Evolutionary conservation across 2,113 vertebrate genomes (phyloP).

Genomic region (Poecile atricapillus): DNA sequence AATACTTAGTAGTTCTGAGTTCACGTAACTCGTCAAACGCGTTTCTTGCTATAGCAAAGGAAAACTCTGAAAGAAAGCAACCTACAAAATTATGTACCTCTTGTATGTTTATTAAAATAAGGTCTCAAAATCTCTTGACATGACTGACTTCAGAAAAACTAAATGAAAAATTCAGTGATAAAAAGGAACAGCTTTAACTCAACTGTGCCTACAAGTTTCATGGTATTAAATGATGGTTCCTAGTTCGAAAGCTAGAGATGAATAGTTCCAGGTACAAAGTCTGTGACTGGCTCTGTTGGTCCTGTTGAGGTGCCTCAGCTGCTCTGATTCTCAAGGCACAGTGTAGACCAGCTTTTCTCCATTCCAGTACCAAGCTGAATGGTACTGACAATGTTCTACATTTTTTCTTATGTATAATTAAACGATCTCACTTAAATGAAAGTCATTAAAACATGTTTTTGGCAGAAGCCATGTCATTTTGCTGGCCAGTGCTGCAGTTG

Average conservation of each 20-base stretch:
- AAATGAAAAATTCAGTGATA: neutral
- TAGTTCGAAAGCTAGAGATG: neutral
- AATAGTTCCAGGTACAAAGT: neutral
- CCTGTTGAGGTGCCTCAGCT: neutral
- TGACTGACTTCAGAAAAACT: neutral
- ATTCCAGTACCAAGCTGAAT: neutral
- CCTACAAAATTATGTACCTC: neutral
- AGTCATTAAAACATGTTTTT: neutral
- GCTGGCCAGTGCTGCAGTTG: neutral
- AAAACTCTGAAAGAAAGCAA: neutral
- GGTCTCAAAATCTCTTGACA: neutral
- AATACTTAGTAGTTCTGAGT: neutral
- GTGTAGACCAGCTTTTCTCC: neutral
- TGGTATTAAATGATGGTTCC: neutral
- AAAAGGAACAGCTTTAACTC: neutral
- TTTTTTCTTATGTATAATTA: neutral
- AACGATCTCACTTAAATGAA: neutral
- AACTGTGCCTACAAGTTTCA: neutral
- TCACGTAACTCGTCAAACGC: neutral
- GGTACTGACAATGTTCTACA: neutral
- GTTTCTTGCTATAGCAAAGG: neutral
- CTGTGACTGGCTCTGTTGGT: neutral
- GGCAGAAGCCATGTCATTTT: neutral
- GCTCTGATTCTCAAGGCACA: fast-evolving
- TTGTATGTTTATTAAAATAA: neutral